Conservation (phyloP, 2,888 invertebrate species). For the Petrolisthes manimaculis region DNA sequence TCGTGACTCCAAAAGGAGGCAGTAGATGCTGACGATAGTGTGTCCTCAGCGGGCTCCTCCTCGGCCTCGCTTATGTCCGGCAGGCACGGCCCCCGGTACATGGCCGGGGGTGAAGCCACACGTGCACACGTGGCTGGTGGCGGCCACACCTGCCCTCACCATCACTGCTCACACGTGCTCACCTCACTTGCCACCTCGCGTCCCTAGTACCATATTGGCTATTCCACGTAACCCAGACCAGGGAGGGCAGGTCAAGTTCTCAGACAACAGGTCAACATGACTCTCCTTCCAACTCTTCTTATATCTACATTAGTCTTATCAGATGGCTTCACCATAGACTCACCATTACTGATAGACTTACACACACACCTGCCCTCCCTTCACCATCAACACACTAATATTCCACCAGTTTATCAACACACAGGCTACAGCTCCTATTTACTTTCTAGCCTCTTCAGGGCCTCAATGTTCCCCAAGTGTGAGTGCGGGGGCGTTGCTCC, state of each 20-base stretch:
- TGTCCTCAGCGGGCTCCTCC: conserved; percentile 59
- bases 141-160: conserved; percentile 14
- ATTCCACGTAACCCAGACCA: background rate
- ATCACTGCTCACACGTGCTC: conserved; percentile 29
- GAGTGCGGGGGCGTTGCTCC: too few species aligned
- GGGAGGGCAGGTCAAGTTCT: background rate
- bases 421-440: too few species aligned
- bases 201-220: background rate
- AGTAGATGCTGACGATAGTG: conserved; percentile 58
- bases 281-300: too few species aligned
- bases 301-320: background rate
- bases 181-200: background rate
- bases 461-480: too few species aligned
- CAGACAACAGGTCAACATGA: background rate
- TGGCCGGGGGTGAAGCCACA: conserved; percentile 36
- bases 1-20: conserved; percentile 64
- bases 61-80: conserved; percentile 59
- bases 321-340: background rate
- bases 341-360: too few species aligned
- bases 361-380: too few species aligned
- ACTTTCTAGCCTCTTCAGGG: too few species aligned
- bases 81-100: conserved; percentile 58
- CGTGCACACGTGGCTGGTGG: conserved; percentile 32
- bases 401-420: too few species aligned
- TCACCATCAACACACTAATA: too few species aligned